Evolutionary conservation across 1,140 invertebrate genomes (phyloP).

Genomic region (Idris sp.): DNA sequence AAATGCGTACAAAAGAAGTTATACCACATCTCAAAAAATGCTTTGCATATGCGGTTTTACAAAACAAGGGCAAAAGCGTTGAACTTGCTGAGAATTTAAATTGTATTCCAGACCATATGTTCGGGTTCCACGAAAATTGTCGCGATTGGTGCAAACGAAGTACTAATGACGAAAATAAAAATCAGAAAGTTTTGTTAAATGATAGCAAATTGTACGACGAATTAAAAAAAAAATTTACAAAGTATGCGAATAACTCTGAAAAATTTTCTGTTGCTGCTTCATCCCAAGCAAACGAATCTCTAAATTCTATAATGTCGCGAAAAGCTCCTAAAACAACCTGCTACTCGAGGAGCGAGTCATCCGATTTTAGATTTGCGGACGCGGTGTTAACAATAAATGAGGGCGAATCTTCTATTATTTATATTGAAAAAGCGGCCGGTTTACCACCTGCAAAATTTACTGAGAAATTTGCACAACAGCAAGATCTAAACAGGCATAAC

Average conservation of each 20-base stretch:
- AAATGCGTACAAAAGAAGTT: neutral
- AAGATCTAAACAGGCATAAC: constrained; percentile 8
- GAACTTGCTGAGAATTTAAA: constrained; percentile 4
- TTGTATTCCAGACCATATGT: constrained; percentile 39
- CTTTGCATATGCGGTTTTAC: neutral
- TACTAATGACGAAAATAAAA: constrained; percentile 5
- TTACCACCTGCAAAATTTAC: constrained; percentile 18
- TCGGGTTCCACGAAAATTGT: constrained; percentile 37
- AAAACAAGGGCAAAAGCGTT: neutral
- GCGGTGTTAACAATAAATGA: constrained; percentile 37
- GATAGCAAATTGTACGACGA: constrained; percentile 1
- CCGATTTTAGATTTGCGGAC: constrained; percentile 34
- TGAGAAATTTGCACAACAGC: constrained; percentile 13
- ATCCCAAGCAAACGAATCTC: constrained; percentile 28
- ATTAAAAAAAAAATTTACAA: constrained; percentile 22
- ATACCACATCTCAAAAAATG: neutral
- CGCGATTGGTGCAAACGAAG: constrained; percentile 33
- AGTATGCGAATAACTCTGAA: constrained; percentile 25
- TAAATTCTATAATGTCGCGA: constrained; percentile 30
- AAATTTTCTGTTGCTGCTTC: constrained; percentile 44
- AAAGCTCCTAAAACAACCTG: constrained; percentile 29
- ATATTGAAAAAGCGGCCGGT: constrained; percentile 21
- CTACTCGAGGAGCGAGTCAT: constrained; percentile 33
- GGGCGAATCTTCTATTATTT: constrained; percentile 18
- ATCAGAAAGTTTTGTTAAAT: constrained; percentile 5